These are phyloP conservation scores for Drosophila leonis DNA, from an alignment of 2,888 invertebrate species.

Conservation along the genomic window DNA sequence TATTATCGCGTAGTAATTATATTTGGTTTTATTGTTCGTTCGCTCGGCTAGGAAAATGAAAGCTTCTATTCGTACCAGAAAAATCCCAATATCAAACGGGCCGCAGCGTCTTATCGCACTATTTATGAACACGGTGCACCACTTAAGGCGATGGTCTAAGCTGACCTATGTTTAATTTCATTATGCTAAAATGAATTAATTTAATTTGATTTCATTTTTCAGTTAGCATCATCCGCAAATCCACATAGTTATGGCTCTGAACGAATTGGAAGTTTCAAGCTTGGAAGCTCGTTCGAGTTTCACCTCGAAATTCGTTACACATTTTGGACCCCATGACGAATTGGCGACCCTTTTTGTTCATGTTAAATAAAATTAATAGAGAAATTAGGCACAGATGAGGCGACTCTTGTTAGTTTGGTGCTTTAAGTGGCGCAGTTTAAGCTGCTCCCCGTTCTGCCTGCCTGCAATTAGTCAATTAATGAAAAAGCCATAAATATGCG, in stretches of 20 bases:
- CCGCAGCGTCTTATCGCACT: conserved; percentile 79
- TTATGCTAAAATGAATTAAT: conserved; percentile 75
- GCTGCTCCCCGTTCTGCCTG: conserved; percentile 19
- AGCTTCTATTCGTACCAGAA: conserved; percentile 22
- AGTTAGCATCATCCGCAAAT: conserved; percentile 65
- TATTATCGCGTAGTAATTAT: conserved; percentile 17
- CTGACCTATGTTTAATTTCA: conserved; percentile 70
- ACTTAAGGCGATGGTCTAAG: conserved; percentile 59
- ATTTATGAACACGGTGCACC: conserved; percentile 75
- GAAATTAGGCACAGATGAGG: conserved; percentile 68
- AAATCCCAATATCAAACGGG: conserved; percentile 61
- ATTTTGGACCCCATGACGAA: conserved; percentile 67
- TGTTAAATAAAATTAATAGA: conserved; percentile 77
- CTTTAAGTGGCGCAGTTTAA: conserved; percentile 65
- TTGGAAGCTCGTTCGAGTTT: conserved; percentile 50
- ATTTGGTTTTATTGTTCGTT: conserved; percentile 15
- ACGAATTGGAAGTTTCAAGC: conserved; percentile 57
- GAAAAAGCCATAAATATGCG: conserved; percentile 74
- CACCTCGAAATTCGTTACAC: conserved; percentile 65
- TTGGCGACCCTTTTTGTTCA: conserved; percentile 51
- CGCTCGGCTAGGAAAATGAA: conserved; percentile 17
- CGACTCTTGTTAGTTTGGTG: conserved; percentile 61
- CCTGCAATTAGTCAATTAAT: conserved; percentile 80
- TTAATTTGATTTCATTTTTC: conserved; percentile 54
- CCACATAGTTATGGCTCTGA: conserved; percentile 76